Conservation (phyloP, 2,888 invertebrate genomes). For the Morpho achilles region DNA sequence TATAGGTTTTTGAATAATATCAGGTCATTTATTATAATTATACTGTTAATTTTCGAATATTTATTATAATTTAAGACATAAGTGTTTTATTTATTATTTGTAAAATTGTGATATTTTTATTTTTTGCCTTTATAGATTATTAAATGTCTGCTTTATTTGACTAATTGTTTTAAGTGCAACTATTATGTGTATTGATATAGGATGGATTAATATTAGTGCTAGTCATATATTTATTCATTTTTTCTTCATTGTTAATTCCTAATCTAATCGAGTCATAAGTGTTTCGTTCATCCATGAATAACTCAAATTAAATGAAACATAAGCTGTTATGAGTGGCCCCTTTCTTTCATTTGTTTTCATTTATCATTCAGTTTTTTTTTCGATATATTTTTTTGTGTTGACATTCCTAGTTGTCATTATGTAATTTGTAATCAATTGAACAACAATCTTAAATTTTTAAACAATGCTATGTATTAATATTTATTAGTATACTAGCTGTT, state of each 20-base stretch:
- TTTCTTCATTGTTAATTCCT: background rate
- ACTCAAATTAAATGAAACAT: no score
- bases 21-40: conserved; percentile 3
- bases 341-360: background rate
- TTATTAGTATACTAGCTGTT: no score
- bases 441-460: background rate
- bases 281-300: no score
- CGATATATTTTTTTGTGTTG: conserved; percentile 26
- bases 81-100: conserved; percentile 12
- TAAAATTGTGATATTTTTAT: conserved; percentile 20
- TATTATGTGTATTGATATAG: conserved; percentile 9
- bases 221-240: conserved; percentile 24
- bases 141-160: conserved; percentile 4
- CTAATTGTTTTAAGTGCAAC: conserved; percentile 10
- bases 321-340: no score
- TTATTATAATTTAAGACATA: conserved; percentile 9
- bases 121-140: conserved; percentile 12
- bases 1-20: conserved; percentile 4
- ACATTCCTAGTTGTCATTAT: conserved; percentile 47
- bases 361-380: conserved; percentile 4
- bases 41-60: conserved; percentile 14
- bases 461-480: no score
- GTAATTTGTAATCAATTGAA: background rate
- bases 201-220: conserved; percentile 21
- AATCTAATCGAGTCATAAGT: background rate